Base-by-base conservation (phyloP, 2,888 invertebrate species). In the Aricia artaxerxes region DNA sequence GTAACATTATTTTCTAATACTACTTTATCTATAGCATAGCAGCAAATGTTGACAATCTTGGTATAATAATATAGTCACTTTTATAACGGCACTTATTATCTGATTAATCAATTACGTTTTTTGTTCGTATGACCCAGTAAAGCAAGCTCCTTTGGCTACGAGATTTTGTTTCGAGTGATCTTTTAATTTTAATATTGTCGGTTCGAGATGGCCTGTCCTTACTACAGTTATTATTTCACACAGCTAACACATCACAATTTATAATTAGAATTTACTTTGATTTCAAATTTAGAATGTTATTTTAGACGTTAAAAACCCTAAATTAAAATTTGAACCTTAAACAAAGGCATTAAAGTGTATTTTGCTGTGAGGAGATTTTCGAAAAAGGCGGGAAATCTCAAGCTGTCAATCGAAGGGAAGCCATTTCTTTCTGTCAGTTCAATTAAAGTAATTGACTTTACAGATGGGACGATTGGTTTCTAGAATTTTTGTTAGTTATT, bases 371-470 rank as follows among this genome's bases (percentile, higher is more conserved):
- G 3, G n/a, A 44, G 64, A 78, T 72, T 53, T 82, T 85, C 83
- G 88, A 88, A 86, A 87, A 86, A 85, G 84, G 88, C 89, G 90
- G 91, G 89, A 89, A 91, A 88, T 86, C 86, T 87, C 88, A 86
- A 89, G 90, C 89, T 90, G 91, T 92, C 92, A 91, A 89, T 92
- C 91, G 89, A 81, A 77, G 82, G 90, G 93, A 93, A 93, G 91
- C 92, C 91, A 84, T 89, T 88, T 90, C 90, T 92, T 93, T 92
- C 91, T 90, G 90, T 92, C 87, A 89, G 88, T 90, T 91, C 92
- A 91, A 93, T 94, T 93, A 92, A 89, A 89, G 88, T 92, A 93
- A 93, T 93, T 92, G 93, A 92, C 91, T 90, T 88, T 86, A 91
- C 92, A 92, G 91, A 90, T 88, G 89, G 85, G 83, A 82, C 80